A percentile compares a stretch with the other conserved stretches of the same genome.
Evolutionary conservation across 2,888 invertebrate species (phyloP).

Genomic region (Plebejus melissa): DNA sequence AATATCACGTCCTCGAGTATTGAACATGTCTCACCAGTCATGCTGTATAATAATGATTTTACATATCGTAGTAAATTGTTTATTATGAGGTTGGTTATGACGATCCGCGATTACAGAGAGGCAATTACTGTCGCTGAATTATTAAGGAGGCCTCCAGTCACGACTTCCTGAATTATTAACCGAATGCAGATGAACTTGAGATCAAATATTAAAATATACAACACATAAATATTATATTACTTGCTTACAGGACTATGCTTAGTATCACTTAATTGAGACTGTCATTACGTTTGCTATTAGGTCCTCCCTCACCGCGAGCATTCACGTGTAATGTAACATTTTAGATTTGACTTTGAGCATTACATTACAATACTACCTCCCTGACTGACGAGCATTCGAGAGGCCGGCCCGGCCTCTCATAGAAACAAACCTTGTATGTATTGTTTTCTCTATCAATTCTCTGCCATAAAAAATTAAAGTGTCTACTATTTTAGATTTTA

Average conservation of each 20-base stretch:
- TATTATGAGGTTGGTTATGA: conserved; percentile 44
- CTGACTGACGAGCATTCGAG: too few species aligned
- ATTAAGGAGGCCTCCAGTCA: conserved; percentile 48
- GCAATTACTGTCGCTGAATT: conserved; percentile 65
- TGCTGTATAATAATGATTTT: too few species aligned
- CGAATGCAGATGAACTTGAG: neutral
- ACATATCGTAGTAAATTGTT: neutral
- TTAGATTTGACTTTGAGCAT: too few species aligned
- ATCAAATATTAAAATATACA: neutral
- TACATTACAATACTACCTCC: too few species aligned
- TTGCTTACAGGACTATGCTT: neutral
- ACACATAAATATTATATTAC: neutral
- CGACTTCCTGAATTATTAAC: conserved; percentile 3
- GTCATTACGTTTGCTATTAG: too few species aligned
- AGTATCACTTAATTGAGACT: too few species aligned
- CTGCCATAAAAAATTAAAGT: neutral
- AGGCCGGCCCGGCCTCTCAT: too few species aligned
- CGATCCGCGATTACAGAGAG: conserved; percentile 61
- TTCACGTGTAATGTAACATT: too few species aligned
- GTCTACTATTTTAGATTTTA: neutral
- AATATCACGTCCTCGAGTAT: too few species aligned
- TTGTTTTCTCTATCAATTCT: neutral
- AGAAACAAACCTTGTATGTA: too few species aligned
- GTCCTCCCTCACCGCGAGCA: too few species aligned
- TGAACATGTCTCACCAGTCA: too few species aligned